Percentiles rank a stretch among this genome's conserved stretches.
These are phyloP conservation scores for Monoplex corrugatus DNA, from an alignment of 2,888 invertebrate genomes.

Conservation along the genomic window DNA sequence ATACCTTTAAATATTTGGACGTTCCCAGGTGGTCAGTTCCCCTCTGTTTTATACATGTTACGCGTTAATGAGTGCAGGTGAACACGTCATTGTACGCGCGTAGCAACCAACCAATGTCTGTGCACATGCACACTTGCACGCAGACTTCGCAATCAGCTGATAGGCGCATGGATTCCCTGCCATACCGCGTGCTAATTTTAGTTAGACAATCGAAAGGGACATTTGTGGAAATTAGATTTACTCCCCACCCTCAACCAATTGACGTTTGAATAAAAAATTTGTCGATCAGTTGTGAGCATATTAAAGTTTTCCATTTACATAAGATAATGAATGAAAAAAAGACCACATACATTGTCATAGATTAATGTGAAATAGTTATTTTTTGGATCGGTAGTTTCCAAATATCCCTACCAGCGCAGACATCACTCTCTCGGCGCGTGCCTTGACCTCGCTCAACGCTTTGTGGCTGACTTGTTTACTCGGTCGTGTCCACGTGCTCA, in stretches of 20 bases:
- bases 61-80: not conserved
- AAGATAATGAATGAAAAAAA: not conserved
- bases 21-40: no score
- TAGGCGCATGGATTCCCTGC: conserved; percentile 52
- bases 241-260: not conserved
- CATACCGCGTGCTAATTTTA: conserved; percentile 25
- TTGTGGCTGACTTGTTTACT: conserved; percentile 44
- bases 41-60: no score
- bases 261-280: not conserved
- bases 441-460: conserved; percentile 49
- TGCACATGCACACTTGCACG: not conserved
- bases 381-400: not conserved
- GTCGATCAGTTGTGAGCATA: not conserved
- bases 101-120: conserved; percentile 27
- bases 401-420: conserved; percentile 42
- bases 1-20: no score
- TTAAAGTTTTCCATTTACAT: not conserved
- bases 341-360: not conserved
- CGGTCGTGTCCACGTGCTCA: conserved; percentile 63
- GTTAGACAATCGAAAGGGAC: not conserved
- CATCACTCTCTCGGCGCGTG: conserved; percentile 42
- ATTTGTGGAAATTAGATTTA: not conserved
- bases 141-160: conserved; percentile 46
- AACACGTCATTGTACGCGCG: conserved; percentile 12
- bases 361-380: not conserved